These are phyloP conservation scores for Diorhabda elongata DNA, from an alignment of 1,140 invertebrate species.

Conservation along the genomic window DNA sequence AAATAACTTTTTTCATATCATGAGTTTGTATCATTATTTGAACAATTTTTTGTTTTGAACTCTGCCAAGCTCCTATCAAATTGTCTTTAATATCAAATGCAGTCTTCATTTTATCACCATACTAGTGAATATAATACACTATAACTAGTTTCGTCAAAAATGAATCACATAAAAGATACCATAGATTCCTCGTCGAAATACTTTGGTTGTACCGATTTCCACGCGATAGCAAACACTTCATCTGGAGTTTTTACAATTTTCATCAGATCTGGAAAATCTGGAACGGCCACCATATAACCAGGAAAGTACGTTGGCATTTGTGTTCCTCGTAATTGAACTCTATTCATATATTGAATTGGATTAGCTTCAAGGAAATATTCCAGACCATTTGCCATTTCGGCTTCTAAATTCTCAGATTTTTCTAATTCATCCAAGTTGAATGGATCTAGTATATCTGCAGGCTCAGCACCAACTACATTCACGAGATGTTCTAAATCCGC, in stretches of 20 bases:
- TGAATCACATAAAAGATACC: neutral
- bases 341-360: conserved; percentile 34
- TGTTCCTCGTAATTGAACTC: conserved; percentile 40
- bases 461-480: conserved; percentile 38
- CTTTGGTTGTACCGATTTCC: conserved; percentile 42
- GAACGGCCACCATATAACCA: conserved; percentile 36
- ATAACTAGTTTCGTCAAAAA: too few species aligned
- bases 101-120: too few species aligned
- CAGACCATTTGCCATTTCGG: conserved; percentile 33
- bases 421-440: conserved; percentile 27
- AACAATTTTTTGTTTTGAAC: too few species aligned
- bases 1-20: too few species aligned
- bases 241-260: conserved; percentile 35
- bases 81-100: too few species aligned
- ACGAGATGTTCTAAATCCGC: conserved; percentile 27
- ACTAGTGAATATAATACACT: too few species aligned
- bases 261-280: conserved; percentile 36
- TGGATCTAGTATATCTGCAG: conserved; percentile 24
- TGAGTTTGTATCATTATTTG: too few species aligned
- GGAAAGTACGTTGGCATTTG: conserved; percentile 41
- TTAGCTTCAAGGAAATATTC: conserved; percentile 38
- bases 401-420: conserved; percentile 24
- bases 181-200: conserved; percentile 39
- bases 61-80: too few species aligned
- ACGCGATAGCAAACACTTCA: conserved; percentile 37